Base-by-base conservation (phyloP, 1,140 invertebrate species). In the Zelostemma sp. region DNA sequence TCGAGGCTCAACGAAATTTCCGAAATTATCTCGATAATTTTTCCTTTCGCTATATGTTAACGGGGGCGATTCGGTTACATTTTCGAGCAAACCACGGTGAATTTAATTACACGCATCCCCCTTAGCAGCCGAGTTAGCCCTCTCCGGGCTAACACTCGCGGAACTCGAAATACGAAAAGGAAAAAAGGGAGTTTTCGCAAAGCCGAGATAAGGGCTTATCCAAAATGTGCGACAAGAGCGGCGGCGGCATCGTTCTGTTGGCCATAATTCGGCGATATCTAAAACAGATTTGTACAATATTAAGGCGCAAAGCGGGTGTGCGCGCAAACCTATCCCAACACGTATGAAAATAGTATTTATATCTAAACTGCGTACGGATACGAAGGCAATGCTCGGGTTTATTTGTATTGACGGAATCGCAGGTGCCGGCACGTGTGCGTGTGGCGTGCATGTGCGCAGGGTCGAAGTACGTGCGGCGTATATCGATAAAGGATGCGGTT, bases 401-500 rank as follows among this genome's bases (percentile, higher is more conserved):
- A 64, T 67, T 68, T 65, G 65, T 65, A 54, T 68, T 69, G 63
- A 63, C 62, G 50, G 56, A 67, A 60, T 63, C 67, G 63, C 72
- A 73, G 72, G 72, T 69, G 67, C 67, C 43, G 59, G 62, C 63
- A 68, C 67, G 68, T 72, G 51, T 66, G n/a, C n/a, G n/a, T n/a
- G n/a, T n/a, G n/a, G 65, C 56, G 51, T 67, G 68, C 43, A 64
- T 68, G 73, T 64, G 53, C 62, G 57, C 50, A 61, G 50, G 68
- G 50, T 57, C 63, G 8, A 31, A 49, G 43, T 74, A 71, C 68
- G 68, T 74, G 72, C 61, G 31, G 50, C 57, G 72, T 74, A 57
- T 74, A 71, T 71, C 61, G 72, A 68, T 71, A 38, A n/a, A n/a
- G 72, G 58, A 68, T 71, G 68, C 68, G 64, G 68, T 74, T 70